Conservation (phyloP, 2,888 invertebrate species). For the Lepidocyrtoides sp. region DNA sequence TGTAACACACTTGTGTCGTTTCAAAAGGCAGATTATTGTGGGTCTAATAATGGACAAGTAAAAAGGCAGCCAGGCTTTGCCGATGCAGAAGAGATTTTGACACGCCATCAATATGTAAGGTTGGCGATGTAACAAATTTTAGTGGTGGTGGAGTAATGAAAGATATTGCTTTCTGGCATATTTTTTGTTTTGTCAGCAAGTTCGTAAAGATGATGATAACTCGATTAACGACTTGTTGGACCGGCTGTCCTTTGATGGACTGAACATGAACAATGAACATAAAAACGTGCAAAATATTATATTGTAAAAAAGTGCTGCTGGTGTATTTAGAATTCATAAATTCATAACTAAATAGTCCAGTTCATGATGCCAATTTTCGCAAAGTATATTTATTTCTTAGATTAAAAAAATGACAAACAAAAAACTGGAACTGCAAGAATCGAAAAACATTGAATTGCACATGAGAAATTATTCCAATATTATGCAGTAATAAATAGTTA, state of each 20-base stretch:
- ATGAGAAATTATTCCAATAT: no score
- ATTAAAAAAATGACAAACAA: no score
- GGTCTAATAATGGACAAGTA: not conserved
- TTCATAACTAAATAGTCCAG: no score
- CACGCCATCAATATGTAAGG: not conserved
- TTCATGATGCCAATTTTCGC: no score
- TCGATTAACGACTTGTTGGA: slow-evolving; percentile 22
- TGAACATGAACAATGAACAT: slow-evolving; percentile 1
- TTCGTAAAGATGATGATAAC: not conserved
- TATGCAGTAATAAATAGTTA: no score
- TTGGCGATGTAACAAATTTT: slow-evolving; percentile 20
- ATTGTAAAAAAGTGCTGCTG: no score
- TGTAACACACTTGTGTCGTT: no score
- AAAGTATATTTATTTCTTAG: no score
- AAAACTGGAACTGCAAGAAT: no score
- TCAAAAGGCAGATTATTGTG: no score
- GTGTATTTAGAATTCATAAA: no score
- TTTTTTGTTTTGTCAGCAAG: slow-evolving; percentile 11
- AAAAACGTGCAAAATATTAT: not conserved
- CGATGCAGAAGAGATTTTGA: not conserved
- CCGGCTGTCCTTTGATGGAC: slow-evolving; percentile 18
- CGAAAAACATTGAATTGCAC: no score
- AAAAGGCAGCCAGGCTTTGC: not conserved
- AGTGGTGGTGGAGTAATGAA: slow-evolving; percentile 38
- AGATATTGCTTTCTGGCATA: slow-evolving; percentile 2